These are phyloP conservation scores for Phalacrocorax pelagicus DNA, from an alignment of 2,113 vertebrate genomes.

Conservation along the genomic window DNA sequence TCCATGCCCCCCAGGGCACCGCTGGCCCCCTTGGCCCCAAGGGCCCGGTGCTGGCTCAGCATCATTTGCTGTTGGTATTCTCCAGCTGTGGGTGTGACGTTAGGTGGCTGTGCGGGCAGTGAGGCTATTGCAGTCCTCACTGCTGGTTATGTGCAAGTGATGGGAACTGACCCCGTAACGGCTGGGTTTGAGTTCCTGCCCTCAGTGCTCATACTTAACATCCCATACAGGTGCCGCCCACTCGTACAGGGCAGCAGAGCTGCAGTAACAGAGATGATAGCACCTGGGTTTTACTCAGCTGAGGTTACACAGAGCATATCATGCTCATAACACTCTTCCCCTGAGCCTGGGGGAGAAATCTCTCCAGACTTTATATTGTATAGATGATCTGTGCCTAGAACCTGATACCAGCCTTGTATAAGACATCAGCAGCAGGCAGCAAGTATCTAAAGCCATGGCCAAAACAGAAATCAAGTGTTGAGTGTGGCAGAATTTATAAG, in stretches of 20 bases:
- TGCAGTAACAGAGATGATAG: neutral
- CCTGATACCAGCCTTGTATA: neutral
- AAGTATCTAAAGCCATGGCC: neutral
- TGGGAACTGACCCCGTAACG: neutral
- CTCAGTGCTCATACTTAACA: neutral
- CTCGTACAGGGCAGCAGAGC: accelerated
- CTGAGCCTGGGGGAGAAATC: neutral
- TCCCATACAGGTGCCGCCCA: neutral
- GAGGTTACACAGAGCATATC: neutral
- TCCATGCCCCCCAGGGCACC: no score
- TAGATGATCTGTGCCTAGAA: neutral
- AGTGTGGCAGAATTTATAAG: neutral
- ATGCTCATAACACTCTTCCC: neutral
- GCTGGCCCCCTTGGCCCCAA: no score
- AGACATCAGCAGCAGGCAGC: neutral
- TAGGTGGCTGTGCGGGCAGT: neutral
- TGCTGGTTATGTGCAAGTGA: accelerated
- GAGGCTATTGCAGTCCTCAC: neutral
- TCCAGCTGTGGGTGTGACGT: neutral
- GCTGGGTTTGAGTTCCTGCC: neutral
- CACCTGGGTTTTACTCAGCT: neutral
- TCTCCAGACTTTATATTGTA: neutral
- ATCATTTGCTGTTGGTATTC: neutral
- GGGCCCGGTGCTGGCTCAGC: no score
- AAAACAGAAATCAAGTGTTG: neutral